Evolutionary conservation across 2,797 vertebrate genomes (phyloP), one percentile per base, ranked within the genome.

Genomic region (Atherinosoma microstoma): DNA sequence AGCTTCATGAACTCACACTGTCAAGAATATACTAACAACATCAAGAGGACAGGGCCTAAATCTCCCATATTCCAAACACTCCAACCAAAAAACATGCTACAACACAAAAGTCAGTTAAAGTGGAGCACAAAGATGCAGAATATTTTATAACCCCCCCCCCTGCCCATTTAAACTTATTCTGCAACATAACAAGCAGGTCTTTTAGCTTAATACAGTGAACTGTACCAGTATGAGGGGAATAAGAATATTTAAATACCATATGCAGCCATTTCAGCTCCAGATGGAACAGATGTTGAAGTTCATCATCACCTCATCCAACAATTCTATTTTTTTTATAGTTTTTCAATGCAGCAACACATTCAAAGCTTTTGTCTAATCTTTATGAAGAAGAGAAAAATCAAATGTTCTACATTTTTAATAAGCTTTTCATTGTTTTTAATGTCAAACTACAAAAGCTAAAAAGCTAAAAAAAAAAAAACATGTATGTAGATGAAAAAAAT

Each of bases 1-100:
- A 87, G 77, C 85, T 82, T 86, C 64, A 71, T 58, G 84, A 71
- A 82, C 82, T 88, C 80, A 81, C 87, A 84, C 77, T 84, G 84
- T 85, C 76, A 78, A 42, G 64, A 58, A 75, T 80, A 79, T 72
- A 85, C 75, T 72, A 85, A 85, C 49, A 78, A 71, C 34, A 27
- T 27, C 24, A 27, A 27, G 74, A 75, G 68, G 84, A 73, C 78
- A 68, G 59, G 51, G 71, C 47, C 54, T 73, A 63, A 73, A 57
- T 60, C 36, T 54, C 53, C 56, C 38, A 36, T 20, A 27, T 54
- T 36, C 67, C 29, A 83, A 87, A 83, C 83, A 83, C 30, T 73
- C 78, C 67, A 83, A 80, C 65, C 72, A 60, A 82, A 81, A 49
- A 70, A 64, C 58, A 75, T 47, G 24, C 67, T 40, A 57, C 1